Conservation (phyloP, 2,113 vertebrate species). For the Cryptotis parvus region DNA sequence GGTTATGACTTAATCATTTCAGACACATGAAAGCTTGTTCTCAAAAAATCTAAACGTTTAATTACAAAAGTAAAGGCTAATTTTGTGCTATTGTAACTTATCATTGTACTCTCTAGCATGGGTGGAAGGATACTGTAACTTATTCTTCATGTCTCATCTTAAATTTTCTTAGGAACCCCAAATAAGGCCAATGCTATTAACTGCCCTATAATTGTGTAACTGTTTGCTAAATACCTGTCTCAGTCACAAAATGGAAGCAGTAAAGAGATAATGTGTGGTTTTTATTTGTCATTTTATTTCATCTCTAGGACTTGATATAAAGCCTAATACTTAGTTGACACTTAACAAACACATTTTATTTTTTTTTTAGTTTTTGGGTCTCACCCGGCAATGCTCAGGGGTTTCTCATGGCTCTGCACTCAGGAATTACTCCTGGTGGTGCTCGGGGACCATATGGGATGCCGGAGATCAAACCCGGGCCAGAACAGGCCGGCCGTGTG, state of each 20-base stretch:
- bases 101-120: neutral
- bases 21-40: constrained; percentile 23
- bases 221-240: neutral
- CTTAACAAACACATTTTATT: neutral
- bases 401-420: too few species aligned
- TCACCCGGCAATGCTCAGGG: too few species aligned
- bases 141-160: neutral
- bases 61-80: neutral
- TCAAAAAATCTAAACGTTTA: neutral
- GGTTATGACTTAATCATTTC: constrained; percentile 60
- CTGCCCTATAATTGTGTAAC: neutral
- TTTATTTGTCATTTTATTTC: constrained; percentile 13
- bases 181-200: neutral
- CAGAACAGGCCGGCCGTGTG: too few species aligned
- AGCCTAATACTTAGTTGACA: rapidly evolving
- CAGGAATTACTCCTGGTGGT: too few species aligned
- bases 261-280: neutral
- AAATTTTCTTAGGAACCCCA: neutral
- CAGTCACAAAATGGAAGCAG: neutral
- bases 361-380: too few species aligned
- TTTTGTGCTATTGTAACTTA: neutral
- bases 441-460: too few species aligned
- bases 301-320: neutral
- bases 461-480: too few species aligned
- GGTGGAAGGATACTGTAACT: neutral